Conservation (phyloP, 2,113 vertebrate species). For the Fregata magnificens region DNA sequence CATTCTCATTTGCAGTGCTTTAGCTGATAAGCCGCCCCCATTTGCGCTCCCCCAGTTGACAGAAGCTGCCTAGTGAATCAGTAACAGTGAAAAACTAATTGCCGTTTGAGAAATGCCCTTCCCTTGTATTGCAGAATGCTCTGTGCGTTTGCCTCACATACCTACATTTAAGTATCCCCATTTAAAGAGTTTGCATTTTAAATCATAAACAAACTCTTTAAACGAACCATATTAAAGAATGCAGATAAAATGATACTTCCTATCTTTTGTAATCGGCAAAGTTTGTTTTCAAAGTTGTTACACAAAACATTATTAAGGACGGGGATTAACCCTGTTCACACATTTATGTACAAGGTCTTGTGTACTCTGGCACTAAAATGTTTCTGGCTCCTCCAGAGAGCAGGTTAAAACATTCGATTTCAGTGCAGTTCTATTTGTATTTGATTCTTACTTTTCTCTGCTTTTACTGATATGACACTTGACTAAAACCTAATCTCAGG, state of each 20-base stretch:
- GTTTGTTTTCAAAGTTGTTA: not conserved
- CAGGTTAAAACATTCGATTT: not conserved
- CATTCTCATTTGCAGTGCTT: slow-evolving; percentile 71
- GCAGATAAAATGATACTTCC: not conserved
- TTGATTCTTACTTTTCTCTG: not conserved
- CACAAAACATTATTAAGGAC: not conserved
- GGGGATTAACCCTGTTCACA: not conserved
- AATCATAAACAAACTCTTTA: not conserved
- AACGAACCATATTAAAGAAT: not conserved
- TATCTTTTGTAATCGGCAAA: not conserved
- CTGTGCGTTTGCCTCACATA: not conserved
- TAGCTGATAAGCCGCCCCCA: slow-evolving; percentile 28
- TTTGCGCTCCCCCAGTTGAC: slow-evolving; percentile 15
- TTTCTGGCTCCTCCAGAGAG: not conserved
- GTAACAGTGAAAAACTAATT: slow-evolving; percentile 25
- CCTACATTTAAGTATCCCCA: not conserved
- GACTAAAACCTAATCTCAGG: not conserved
- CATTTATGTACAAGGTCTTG: not conserved
- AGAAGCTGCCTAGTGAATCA: slow-evolving; percentile 23
- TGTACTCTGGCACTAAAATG: not conserved
- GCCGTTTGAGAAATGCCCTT: not conserved
- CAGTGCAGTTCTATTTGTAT: not conserved
- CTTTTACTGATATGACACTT: not conserved
- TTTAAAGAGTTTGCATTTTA: not conserved
- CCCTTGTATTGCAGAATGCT: not conserved